Conservation (phyloP, 2,888 invertebrate species). For the Cosmia trapezina region DNA sequence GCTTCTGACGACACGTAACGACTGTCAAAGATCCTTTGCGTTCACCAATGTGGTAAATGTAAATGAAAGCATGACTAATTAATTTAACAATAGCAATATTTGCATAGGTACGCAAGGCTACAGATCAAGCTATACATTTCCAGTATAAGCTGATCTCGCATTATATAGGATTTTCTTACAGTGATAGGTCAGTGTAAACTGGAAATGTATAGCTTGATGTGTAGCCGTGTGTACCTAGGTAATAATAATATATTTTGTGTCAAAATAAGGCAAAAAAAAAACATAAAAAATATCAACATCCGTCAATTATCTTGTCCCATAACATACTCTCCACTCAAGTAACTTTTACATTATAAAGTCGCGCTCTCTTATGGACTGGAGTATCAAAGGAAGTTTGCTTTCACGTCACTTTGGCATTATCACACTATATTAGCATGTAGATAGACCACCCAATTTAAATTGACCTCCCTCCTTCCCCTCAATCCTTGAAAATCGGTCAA, state of each 20-base stretch:
- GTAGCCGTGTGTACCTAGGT: too few relatives aligned
- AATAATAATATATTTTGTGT: too few relatives aligned
- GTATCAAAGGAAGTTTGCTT: conserved; percentile 81
- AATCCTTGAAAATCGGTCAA: conserved; percentile 37
- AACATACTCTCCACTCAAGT: conserved; percentile 60
- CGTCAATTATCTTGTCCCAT: conserved; percentile 9
- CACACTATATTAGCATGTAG: conserved; percentile 78
- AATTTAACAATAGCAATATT: neutral
- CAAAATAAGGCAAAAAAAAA: neutral
- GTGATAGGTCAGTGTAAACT: too few relatives aligned
- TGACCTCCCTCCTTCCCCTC: conserved; percentile 62
- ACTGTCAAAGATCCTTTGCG: too few relatives aligned
- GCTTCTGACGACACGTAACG: too few relatives aligned
- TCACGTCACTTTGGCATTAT: conserved; percentile 76
- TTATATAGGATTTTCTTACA: too few relatives aligned
- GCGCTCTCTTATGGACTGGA: conserved; percentile 71
- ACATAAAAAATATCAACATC: neutral
- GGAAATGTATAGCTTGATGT: too few relatives aligned
- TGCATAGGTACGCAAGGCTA: too few relatives aligned
- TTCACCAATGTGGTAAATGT: too few relatives aligned
- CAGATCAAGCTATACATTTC: too few relatives aligned
- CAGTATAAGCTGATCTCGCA: too few relatives aligned
- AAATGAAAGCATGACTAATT: too few relatives aligned
- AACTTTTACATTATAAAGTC: conserved; percentile 72
- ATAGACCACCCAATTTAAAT: conserved; percentile 62